Evolutionary conservation across 2,888 invertebrate genomes (phyloP).

Genomic region (Sympetrum striolatum): DNA sequence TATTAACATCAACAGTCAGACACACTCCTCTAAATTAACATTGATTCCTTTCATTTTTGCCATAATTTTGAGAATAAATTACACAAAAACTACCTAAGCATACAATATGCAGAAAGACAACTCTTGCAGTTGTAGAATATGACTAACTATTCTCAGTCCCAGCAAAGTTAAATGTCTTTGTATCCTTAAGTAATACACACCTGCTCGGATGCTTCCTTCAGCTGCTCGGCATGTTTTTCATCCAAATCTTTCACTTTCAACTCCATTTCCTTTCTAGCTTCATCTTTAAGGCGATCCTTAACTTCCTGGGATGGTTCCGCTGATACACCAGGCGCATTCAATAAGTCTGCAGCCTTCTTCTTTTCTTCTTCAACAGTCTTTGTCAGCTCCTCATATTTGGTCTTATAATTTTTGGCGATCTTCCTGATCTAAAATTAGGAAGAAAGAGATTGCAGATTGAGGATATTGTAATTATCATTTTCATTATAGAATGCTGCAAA

Average conservation of each 20-base stretch:
- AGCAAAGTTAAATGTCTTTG: too few relatives aligned
- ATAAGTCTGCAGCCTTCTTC: slow-evolving; percentile 63
- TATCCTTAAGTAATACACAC: background rate
- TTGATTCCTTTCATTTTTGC: too few relatives aligned
- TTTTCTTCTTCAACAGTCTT: slow-evolving; percentile 72
- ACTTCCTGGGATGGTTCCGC: slow-evolving; percentile 53
- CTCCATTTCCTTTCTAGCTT: slow-evolving; percentile 61
- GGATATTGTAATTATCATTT: background rate
- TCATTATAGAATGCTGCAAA: too few relatives aligned
- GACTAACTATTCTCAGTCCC: too few relatives aligned
- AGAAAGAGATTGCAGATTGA: slow-evolving; percentile 50
- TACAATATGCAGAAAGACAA: too few relatives aligned
- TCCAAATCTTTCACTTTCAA: slow-evolving; percentile 59
- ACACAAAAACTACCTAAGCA: too few relatives aligned
- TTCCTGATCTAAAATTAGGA: slow-evolving; percentile 65
- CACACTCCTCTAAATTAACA: too few relatives aligned
- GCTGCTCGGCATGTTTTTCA: background rate
- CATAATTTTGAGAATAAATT: too few relatives aligned
- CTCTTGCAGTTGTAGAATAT: too few relatives aligned
- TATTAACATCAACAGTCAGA: too few relatives aligned
- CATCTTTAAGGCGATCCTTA: slow-evolving; percentile 58
- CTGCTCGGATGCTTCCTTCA: slow-evolving; percentile 7
- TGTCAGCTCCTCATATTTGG: slow-evolving; percentile 78
- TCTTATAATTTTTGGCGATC: slow-evolving; percentile 92
- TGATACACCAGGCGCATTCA: slow-evolving; percentile 56